phyloP scores from a whole-genome alignment of 2,113 vertebrate species.

The Kobus ellipsiprymnus region DNA sequence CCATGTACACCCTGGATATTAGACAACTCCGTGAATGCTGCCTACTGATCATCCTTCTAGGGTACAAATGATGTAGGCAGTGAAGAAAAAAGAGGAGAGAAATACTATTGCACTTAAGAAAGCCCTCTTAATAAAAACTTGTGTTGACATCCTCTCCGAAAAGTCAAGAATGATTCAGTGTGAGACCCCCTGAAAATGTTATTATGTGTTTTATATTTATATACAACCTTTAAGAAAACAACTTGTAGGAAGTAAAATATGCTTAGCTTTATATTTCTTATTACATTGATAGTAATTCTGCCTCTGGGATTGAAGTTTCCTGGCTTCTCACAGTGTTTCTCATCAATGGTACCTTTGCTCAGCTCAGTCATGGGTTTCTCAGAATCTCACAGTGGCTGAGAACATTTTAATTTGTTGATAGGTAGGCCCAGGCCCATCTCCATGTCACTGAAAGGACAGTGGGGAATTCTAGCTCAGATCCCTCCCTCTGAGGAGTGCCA shows the following conservation, averaged over 20 bases:
- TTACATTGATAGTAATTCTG: not conserved
- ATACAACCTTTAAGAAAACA: not conserved
- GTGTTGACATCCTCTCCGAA: not conserved
- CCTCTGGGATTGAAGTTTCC: not conserved
- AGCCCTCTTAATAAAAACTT: not conserved
- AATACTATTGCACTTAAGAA: not conserved
- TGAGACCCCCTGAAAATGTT: not conserved
- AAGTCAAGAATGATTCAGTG: not conserved
- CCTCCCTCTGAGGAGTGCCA: not conserved
- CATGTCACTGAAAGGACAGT: not conserved
- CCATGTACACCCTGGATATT: not conserved
- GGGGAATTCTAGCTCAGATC: not conserved
- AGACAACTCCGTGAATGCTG: not conserved
- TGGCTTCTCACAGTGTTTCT: not conserved
- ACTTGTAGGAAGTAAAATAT: not conserved
- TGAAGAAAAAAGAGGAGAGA: not conserved
- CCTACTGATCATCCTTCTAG: not conserved
- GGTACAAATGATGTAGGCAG: not conserved
- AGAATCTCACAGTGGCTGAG: not conserved
- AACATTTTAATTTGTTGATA: not conserved
- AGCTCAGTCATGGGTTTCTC: not conserved
- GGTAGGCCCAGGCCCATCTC: not conserved
- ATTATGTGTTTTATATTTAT: not conserved
- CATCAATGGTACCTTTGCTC: not conserved
- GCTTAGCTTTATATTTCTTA: not conserved